Percentiles rank a stretch among this genome's conserved stretches.
phyloP scores from a whole-genome alignment of 2,113 vertebrate species.

The Zosterops pallidus region DNA sequence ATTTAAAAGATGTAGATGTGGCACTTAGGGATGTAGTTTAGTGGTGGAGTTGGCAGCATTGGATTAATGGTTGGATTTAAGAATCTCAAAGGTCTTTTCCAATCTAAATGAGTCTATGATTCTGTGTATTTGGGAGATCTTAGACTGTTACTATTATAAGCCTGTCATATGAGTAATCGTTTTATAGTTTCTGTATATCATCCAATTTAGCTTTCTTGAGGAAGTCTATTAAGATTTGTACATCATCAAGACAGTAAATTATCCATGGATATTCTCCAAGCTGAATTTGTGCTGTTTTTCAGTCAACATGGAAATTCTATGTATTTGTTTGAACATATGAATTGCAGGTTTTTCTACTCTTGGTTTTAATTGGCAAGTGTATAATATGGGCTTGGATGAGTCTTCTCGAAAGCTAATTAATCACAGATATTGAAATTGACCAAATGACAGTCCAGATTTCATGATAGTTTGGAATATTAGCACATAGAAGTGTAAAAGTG shows the following conservation, averaged over 20 bases:
- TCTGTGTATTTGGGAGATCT: neutral
- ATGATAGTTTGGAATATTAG: neutral
- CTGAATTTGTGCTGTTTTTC: neutral
- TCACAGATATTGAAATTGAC: neutral
- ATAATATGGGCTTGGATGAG: neutral
- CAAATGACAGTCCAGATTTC: neutral
- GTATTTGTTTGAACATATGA: constrained; percentile 5
- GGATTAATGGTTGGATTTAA: neutral
- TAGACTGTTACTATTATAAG: neutral
- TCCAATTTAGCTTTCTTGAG: neutral
- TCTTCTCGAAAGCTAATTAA: neutral
- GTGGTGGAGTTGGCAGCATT: neutral
- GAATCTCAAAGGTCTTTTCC: neutral
- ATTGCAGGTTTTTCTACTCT: neutral
- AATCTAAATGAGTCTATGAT: neutral
- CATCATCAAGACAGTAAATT: neutral
- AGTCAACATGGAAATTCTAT: neutral
- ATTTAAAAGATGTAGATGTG: neutral
- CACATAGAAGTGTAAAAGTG: neutral
- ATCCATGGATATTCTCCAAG: neutral
- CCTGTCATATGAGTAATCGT: neutral
- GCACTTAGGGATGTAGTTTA: neutral
- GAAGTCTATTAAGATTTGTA: constrained; percentile 1
- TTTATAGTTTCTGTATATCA: neutral
- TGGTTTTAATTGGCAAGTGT: neutral